phyloP scores from a whole-genome alignment of 2,888 invertebrate species.

The Calameuta idolon region DNA sequence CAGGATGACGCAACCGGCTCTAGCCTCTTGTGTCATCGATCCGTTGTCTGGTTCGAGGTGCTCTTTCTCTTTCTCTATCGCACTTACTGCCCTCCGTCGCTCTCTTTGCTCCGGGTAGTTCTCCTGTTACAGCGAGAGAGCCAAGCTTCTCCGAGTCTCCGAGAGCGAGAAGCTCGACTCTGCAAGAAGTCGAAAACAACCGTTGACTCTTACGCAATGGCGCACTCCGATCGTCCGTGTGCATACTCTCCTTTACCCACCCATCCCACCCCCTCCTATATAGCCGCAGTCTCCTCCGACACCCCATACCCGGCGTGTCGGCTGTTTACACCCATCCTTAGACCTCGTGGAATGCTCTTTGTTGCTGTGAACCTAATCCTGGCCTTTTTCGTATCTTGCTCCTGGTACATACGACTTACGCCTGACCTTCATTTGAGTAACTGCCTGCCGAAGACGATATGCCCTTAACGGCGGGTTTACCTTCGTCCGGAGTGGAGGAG shows the following conservation, averaged over 20 bases:
- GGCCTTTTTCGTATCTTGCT: not conserved
- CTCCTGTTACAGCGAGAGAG: not conserved
- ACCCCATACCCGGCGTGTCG: not conserved
- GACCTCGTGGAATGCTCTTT: constrained; percentile 62
- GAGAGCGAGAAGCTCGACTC: not conserved
- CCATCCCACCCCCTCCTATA: not conserved
- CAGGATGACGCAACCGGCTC: constrained; percentile 54
- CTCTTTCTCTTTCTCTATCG: not conserved
- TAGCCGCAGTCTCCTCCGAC: not conserved
- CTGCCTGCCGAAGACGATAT: not conserved
- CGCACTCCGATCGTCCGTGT: not conserved
- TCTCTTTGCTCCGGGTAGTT: not conserved
- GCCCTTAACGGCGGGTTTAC: not conserved
- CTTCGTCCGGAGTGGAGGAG: not conserved
- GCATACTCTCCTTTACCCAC: not conserved
- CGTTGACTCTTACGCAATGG: constrained; percentile 57
- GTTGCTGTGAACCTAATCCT: constrained; percentile 26
- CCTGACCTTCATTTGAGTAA: not conserved
- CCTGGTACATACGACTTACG: not conserved
- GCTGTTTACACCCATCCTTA: constrained; percentile 13
- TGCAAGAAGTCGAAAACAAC: constrained; percentile 50
- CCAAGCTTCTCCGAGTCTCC: not conserved
- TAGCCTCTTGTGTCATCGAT: not conserved
- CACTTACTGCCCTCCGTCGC: not conserved
- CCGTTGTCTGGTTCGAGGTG: not conserved